Evolutionary conservation across 2,888 invertebrate genomes (phyloP), one percentile per base, ranked within the genome.

Genomic region (Augiades crinisus): DNA sequence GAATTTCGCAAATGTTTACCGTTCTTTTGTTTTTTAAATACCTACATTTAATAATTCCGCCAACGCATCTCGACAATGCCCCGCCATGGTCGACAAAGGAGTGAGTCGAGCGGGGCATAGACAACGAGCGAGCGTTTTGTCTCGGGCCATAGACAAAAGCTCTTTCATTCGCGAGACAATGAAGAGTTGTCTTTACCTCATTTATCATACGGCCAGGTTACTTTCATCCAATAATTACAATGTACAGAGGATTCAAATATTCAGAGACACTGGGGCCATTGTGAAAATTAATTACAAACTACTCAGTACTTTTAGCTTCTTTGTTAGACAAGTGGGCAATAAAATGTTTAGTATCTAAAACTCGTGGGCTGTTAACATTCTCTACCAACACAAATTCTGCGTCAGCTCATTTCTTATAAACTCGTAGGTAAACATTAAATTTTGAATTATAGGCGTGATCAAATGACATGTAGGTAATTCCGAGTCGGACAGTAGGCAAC

Each of bases 221-320:
- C 87, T 87, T 85, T 87, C 87, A 86, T 83, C 79, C 79, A 78
- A 80, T 87, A 83, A 87, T 87, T 86, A 87, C 82, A 83, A 84
- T 78, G 85, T 81, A 50, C 47, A 58, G 55, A 73, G 73, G 70
- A 76, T 77, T 70, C 70, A 70, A 67, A 70, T 65, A 66, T 72
- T 71, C 60, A 66, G 51, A 51, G 51, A 51, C 44, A 12, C 37
- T 38, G 64, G 64, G 62, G 60, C 67, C 68, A 75, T 75, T 78
- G 77, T 78, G 55, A 56, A 69, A 71, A 83, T 82, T 83, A 79
- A 81, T 83, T 77, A 81, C 67, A 60, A 71, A 73, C 51, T 51
- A 45, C 70, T 70, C 64, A 61, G 53, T 70, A 72, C 71, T 70
- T 72, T 71, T 72, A 66, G 68, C 62, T 62, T 61, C 63, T 71